phyloP scores from a whole-genome alignment of 2,113 vertebrate genomes.

The Fulmarus glacialis region DNA sequence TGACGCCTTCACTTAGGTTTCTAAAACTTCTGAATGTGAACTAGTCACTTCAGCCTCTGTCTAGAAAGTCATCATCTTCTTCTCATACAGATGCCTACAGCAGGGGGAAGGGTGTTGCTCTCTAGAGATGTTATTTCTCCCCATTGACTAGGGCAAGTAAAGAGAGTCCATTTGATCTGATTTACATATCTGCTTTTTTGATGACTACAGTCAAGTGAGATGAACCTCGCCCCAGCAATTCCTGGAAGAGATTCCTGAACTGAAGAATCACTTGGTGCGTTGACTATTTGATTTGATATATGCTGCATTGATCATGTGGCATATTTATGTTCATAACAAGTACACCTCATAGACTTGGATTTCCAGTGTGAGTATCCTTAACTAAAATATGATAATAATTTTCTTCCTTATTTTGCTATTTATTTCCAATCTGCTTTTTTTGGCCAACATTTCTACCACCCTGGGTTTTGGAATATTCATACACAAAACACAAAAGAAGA shows the following conservation, averaged over 20 bases:
- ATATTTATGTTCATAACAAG: background rate
- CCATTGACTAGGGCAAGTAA: background rate
- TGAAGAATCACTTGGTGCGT: background rate
- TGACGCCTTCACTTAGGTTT: background rate
- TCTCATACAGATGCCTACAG: background rate
- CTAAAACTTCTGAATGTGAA: background rate
- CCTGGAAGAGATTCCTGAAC: background rate
- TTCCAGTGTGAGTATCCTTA: background rate
- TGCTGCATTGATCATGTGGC: fast-evolving
- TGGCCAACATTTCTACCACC: background rate
- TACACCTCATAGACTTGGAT: background rate
- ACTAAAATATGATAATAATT: background rate
- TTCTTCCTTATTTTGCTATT: background rate
- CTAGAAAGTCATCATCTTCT: background rate
- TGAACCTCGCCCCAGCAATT: background rate
- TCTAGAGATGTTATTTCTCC: background rate
- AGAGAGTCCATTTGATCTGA: background rate
- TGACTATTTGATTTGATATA: background rate
- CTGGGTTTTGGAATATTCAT: background rate
- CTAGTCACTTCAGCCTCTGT: background rate
- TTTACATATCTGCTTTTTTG: background rate
- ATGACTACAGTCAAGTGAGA: background rate
- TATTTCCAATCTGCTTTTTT: background rate
- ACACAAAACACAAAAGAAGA: background rate
- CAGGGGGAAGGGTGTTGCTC: background rate